Evolutionary conservation across 2,797 vertebrate genomes (phyloP).

Genomic region (Miichthys miiuy): DNA sequence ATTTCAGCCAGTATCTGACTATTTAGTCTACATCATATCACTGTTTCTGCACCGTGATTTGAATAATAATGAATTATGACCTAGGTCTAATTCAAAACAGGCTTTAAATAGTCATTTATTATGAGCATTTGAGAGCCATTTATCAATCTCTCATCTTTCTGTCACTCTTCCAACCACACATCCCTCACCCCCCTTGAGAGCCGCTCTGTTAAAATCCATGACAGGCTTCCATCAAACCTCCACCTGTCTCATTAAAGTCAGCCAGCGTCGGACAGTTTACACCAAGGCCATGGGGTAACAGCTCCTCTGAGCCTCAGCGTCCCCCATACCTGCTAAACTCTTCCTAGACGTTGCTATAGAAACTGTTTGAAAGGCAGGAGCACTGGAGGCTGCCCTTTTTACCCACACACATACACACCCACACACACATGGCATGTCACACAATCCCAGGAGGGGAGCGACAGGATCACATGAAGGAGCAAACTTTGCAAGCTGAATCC

Average conservation of each 20-base stretch:
- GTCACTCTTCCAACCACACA: slow-evolving; percentile 3
- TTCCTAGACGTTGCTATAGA: slow-evolving; percentile 61
- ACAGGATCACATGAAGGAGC: slow-evolving; percentile 31
- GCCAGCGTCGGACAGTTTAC: slow-evolving; percentile 37
- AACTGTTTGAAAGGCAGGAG: slow-evolving; percentile 59
- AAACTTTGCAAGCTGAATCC: slow-evolving; percentile 47
- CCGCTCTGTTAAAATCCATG: slow-evolving; percentile 7
- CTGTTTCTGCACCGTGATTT: neutral
- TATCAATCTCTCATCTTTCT: slow-evolving; percentile 2
- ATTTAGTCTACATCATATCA: neutral
- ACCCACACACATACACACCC: slow-evolving; percentile 1
- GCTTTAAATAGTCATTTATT: slow-evolving; percentile 5
- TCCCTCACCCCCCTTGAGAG: neutral
- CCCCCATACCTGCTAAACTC: slow-evolving; percentile 49
- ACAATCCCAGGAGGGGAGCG: slow-evolving; percentile 44
- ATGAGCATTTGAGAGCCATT: slow-evolving; percentile 14
- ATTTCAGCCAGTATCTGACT: neutral
- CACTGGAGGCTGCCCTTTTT: slow-evolving; percentile 21
- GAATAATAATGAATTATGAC: neutral
- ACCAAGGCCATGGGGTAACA: slow-evolving; percentile 16
- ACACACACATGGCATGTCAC: slow-evolving; percentile 13
- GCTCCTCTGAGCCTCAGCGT: slow-evolving; percentile 41
- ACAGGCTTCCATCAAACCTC: slow-evolving; percentile 49
- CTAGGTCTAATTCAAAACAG: neutral
- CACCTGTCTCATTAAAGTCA: slow-evolving; percentile 48